Conservation (phyloP, 2,113 vertebrate genomes). For the Potamarius usumacintae region DNA sequence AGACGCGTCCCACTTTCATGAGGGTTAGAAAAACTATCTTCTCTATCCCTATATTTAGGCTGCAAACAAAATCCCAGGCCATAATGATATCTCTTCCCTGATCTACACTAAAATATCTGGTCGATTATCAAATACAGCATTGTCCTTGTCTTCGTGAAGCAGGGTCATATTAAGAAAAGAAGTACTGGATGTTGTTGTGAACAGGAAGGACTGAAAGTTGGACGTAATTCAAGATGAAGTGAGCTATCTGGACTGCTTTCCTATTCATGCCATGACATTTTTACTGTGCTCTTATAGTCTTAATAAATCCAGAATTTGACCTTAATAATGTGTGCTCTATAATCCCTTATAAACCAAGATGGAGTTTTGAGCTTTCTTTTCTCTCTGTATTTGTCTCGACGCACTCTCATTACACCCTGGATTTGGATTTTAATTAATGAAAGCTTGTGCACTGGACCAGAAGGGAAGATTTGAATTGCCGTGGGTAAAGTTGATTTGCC, state of each 20-base stretch:
- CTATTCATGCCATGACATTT: conserved; percentile 15
- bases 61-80: background rate
- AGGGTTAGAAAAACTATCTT: background rate
- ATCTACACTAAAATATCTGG: conserved; percentile 6
- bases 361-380: conserved; percentile 39
- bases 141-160: background rate
- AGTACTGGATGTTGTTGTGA: conserved; percentile 1
- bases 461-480: background rate
- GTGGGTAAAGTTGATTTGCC: conserved; percentile 3
- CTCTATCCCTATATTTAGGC: too few relatives aligned
- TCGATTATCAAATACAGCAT: background rate
- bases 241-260: background rate
- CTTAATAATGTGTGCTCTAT: conserved; percentile 27
- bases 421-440: conserved; percentile 61
- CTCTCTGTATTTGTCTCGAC: conserved; percentile 33
- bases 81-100: background rate
- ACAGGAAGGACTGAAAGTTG: background rate
- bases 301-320: conserved; percentile 42
- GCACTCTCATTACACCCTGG: conserved; percentile 52
- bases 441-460: conserved; percentile 23
- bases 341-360: conserved; percentile 27
- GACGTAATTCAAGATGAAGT: conserved; percentile 2
- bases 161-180: background rate
- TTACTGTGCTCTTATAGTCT: background rate
- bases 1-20: background rate